A percentile compares a stretch with the other conserved stretches of the same genome.
These are phyloP conservation scores for Tichodroma muraria DNA, from an alignment of 2,113 vertebrate species.

Conservation along the genomic window DNA sequence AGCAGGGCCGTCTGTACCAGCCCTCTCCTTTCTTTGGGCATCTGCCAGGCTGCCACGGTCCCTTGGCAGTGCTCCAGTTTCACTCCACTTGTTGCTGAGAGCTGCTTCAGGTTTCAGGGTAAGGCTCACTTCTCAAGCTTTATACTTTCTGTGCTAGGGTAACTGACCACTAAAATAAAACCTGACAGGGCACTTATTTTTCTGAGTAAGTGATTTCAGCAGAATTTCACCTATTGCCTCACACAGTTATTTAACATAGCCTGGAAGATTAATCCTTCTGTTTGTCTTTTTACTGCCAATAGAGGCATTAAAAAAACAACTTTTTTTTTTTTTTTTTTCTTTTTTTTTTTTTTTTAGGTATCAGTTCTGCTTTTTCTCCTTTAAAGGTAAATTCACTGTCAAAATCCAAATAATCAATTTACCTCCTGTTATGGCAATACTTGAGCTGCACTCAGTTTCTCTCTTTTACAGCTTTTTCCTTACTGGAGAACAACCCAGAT, in stretches of 20 bases:
- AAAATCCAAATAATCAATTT: neutral
- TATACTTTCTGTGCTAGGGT: neutral
- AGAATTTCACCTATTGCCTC: neutral
- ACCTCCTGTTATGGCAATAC: neutral
- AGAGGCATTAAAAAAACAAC: neutral
- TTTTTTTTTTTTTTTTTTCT: too few relatives aligned
- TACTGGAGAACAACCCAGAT: neutral
- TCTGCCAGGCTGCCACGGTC: neutral
- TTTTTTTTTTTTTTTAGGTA: too few relatives aligned
- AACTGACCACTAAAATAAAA: neutral
- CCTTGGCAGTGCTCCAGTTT: neutral
- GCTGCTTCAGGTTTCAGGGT: neutral
- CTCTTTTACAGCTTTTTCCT: neutral
- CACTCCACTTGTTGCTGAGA: constrained; percentile 9
- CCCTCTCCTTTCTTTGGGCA: neutral
- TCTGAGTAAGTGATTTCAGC: neutral
- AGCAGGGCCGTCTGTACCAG: neutral
- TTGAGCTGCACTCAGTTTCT: neutral
- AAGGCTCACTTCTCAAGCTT: neutral
- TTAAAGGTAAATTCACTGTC: neutral
- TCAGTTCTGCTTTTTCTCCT: neutral
- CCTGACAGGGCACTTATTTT: neutral
- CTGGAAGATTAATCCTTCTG: neutral
- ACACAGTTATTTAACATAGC: neutral
- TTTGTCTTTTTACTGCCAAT: neutral